These are phyloP conservation scores for Odontophorus gujanensis DNA, from an alignment of 2,113 vertebrate genomes.

Conservation along the genomic window DNA sequence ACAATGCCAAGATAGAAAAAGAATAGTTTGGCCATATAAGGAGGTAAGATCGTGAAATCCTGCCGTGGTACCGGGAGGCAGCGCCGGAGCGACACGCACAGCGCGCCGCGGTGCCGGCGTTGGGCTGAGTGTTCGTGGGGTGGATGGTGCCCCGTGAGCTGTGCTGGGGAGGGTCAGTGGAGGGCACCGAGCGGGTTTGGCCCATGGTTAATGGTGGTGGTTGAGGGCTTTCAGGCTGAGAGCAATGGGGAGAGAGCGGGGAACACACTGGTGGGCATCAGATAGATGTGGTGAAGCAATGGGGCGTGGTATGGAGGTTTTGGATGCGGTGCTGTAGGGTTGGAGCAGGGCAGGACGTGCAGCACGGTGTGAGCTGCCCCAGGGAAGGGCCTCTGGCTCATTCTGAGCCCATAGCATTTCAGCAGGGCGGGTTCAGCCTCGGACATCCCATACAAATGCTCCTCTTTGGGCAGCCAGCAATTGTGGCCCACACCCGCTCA, in stretches of 20 bases:
- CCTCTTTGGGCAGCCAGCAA: background rate
- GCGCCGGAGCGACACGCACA: background rate
- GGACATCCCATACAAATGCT: background rate
- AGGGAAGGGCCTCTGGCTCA: background rate
- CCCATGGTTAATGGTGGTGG: rapidly evolving
- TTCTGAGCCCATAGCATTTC: background rate
- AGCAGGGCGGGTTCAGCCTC: background rate
- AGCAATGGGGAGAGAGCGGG: background rate
- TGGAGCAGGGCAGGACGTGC: background rate
- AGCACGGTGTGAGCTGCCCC: background rate
- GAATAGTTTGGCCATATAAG: constrained; percentile 68
- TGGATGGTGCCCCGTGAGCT: background rate
- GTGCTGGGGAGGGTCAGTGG: rapidly evolving
- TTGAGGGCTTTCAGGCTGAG: background rate
- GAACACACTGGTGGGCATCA: background rate
- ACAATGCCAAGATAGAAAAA: constrained; percentile 58
- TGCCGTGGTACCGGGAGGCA: background rate
- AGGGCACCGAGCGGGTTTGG: background rate
- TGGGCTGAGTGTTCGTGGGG: background rate
- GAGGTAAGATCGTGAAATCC: background rate
- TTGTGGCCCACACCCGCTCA: background rate
- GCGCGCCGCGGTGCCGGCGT: background rate
- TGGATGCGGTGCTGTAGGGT: background rate
- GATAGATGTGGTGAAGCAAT: rapidly evolving
- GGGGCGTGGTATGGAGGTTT: background rate